phyloP scores from a whole-genome alignment of 2,888 invertebrate genomes.

The Amiota mariae region DNA sequence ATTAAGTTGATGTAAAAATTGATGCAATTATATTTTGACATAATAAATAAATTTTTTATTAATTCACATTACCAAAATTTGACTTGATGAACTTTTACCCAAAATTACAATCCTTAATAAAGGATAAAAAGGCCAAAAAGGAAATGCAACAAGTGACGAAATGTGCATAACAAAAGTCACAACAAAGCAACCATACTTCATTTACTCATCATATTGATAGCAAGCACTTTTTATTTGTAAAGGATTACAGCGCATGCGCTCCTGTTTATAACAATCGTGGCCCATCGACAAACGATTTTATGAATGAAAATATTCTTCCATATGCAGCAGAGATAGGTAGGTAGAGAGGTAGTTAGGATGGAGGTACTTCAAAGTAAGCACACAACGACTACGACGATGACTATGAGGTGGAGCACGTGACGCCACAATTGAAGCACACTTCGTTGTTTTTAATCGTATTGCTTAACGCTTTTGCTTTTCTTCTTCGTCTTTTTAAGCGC shows the following conservation, averaged over 20 bases:
- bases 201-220: too few relatives aligned
- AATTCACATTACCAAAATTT: too few relatives aligned
- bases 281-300: conserved; percentile 45
- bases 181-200: conserved; percentile 38
- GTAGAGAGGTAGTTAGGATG: too few relatives aligned
- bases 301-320: conserved; percentile 49
- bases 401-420: not conserved
- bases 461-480: not conserved
- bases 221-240: too few relatives aligned
- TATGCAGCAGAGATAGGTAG: too few relatives aligned
- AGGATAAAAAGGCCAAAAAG: too few relatives aligned
- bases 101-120: too few relatives aligned
- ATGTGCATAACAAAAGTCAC: conserved; percentile 30
- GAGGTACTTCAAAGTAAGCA: not conserved
- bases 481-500: conserved; percentile 24
- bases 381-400: not conserved
- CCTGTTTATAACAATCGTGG: not conserved
- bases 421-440: not conserved
- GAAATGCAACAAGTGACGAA: conserved; percentile 10
- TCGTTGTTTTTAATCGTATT: conserved; percentile 14
- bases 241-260: conserved; percentile 2
- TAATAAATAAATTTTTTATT: too few relatives aligned
- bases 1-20: not conserved
- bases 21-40: not conserved
- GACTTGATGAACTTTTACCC: too few relatives aligned